These are phyloP conservation scores for Catocala sponsa DNA, from an alignment of 2,888 invertebrate genomes.

Conservation along the genomic window DNA sequence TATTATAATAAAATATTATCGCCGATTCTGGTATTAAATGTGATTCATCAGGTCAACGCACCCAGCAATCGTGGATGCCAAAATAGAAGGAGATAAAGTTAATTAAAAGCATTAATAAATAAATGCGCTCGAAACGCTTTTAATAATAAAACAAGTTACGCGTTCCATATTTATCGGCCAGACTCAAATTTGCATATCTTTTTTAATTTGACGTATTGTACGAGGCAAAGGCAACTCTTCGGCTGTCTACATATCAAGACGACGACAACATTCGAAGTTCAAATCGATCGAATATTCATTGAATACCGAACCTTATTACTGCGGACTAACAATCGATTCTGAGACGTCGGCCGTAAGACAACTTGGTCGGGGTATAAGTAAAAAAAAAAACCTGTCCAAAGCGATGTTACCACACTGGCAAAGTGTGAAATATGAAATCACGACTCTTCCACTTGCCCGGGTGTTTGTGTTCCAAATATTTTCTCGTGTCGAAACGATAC, in stretches of 20 bases:
- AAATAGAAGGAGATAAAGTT: slow-evolving; percentile 82
- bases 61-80: slow-evolving; percentile 67
- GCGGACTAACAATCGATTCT: slow-evolving; percentile 42
- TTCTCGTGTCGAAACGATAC: slow-evolving; percentile 81
- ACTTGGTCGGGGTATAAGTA: slow-evolving; percentile 62
- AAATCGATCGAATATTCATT: slow-evolving; percentile 32
- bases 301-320: slow-evolving; percentile 46
- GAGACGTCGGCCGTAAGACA: slow-evolving; percentile 36
- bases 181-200: slow-evolving; percentile 79
- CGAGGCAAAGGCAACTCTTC: slow-evolving; percentile 52
- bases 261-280: slow-evolving; percentile 45
- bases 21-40: slow-evolving; percentile 51
- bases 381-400: slow-evolving; percentile 81
- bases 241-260: slow-evolving; percentile 54
- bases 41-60: slow-evolving; percentile 76
- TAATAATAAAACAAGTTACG: slow-evolving; percentile 70
- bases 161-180: slow-evolving; percentile 68
- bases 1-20: slow-evolving; percentile 42
- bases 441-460: slow-evolving; percentile 81
- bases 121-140: slow-evolving; percentile 72
- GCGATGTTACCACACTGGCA: slow-evolving; percentile 77
- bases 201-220: slow-evolving; percentile 77
- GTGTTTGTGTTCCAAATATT: slow-evolving; percentile 86
- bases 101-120: slow-evolving; percentile 85
- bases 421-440: slow-evolving; percentile 88